Evolutionary conservation across 92 coral and sea anemone genomes (phyloP).

Genomic region (Porites cylindrica): DNA sequence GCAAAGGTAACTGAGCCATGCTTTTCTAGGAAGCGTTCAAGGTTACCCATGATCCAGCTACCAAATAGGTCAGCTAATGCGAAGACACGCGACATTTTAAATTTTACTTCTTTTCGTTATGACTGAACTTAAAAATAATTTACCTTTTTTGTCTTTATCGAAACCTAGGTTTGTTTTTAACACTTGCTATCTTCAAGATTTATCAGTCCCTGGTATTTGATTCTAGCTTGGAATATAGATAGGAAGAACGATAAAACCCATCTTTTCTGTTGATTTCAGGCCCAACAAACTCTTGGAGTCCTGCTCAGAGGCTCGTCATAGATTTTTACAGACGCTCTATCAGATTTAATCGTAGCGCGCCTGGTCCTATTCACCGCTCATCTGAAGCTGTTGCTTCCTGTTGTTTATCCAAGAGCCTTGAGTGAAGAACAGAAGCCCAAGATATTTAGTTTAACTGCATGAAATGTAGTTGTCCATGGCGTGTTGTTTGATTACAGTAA

Average conservation of each 20-base stretch:
- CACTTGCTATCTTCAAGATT: no score
- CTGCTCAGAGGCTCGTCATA: constrained; percentile 44
- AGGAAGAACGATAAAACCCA: no score
- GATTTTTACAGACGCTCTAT: constrained; percentile 82
- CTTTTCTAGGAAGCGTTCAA: neutral
- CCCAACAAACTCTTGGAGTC: constrained; percentile 29
- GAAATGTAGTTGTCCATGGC: no score
- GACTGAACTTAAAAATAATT: no score
- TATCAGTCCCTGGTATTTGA: no score
- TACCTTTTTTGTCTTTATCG: no score
- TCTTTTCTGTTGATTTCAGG: constrained; percentile 6
- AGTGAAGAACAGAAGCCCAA: neutral
- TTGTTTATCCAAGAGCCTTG: neutral
- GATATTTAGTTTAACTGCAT: no score
- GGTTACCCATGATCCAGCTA: neutral
- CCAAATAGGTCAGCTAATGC: no score
- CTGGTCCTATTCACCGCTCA: neutral
- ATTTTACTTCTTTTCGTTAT: no score
- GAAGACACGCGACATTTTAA: neutral
- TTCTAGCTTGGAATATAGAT: no score
- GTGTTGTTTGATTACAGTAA: no score
- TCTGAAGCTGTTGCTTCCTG: neutral
- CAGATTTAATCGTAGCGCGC: constrained; percentile 53
- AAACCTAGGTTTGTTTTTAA: no score
- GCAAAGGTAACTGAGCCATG: neutral